phyloP scores from a whole-genome alignment of 1,140 invertebrate genomes.

The Berghia stephanieae region DNA sequence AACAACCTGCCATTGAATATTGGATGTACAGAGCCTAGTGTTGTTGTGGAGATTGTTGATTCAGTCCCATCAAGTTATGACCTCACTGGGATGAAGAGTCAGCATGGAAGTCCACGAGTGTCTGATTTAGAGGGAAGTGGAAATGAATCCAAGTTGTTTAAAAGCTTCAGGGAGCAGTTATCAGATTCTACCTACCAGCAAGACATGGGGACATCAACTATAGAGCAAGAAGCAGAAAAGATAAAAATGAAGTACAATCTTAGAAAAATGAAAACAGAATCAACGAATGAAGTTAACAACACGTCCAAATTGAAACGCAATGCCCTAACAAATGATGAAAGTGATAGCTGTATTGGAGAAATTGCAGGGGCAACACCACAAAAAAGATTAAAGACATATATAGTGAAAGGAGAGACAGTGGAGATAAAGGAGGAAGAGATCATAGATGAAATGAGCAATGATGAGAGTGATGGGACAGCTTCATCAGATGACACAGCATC shows the following conservation, averaged over 20 bases:
- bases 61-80: slow-evolving; percentile 26
- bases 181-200: neutral
- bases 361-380: no score
- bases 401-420: no score
- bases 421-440: slow-evolving; percentile 18
- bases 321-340: no score
- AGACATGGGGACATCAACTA: neutral
- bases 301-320: no score
- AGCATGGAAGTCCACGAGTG: slow-evolving; percentile 51
- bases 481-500: slow-evolving; percentile 27
- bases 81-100: slow-evolving; percentile 53
- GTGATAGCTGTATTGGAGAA: no score
- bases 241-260: no score
- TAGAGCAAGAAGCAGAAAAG: no score
- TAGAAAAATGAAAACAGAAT: no score
- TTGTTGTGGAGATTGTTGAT: slow-evolving; percentile 56
- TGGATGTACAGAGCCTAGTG: slow-evolving; percentile 34
- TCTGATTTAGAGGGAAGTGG: slow-evolving; percentile 20
- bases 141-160: neutral
- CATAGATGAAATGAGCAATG: neutral
- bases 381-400: no score
- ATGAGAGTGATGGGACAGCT: slow-evolving; percentile 33
- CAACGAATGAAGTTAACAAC: no score
- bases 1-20: no score
- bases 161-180: neutral